Percentiles rank a stretch among this genome's conserved stretches.
Conservation (phyloP, 2,797 vertebrate species). For the Helarctos malayanus region DNA sequence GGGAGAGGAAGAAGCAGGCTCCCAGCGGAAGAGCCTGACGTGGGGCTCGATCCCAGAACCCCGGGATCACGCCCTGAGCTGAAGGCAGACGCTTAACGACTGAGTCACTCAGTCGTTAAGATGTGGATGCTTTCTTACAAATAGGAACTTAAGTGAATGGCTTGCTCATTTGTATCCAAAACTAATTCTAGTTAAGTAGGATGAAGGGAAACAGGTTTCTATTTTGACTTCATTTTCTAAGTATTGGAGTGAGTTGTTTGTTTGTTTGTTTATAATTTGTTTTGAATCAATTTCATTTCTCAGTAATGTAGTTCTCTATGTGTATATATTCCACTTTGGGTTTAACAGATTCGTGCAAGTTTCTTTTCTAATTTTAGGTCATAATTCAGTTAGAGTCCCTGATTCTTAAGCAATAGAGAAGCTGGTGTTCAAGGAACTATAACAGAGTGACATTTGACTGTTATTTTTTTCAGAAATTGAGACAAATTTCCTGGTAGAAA, state of each 20-base stretch:
- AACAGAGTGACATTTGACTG: neutral
- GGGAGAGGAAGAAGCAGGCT: too few species aligned
- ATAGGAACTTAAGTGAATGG: neutral
- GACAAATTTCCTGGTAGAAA: constrained; percentile 63
- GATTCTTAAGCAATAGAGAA: neutral
- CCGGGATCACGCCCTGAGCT: too few species aligned
- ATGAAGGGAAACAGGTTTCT: neutral
- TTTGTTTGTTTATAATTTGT: neutral
- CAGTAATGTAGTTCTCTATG: neutral
- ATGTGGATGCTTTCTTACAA: neutral
- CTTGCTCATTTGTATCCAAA: neutral
- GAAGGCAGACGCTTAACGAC: too few species aligned
- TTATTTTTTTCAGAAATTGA: constrained; percentile 19
- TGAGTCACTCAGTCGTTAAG: too few species aligned
- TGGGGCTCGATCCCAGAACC: too few species aligned
- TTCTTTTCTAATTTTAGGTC: constrained; percentile 26
- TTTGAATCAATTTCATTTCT: constrained; percentile 5
- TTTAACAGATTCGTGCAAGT: neutral
- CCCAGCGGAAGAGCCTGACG: too few species aligned
- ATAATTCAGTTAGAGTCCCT: constrained; percentile 38
- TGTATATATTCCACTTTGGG: neutral
- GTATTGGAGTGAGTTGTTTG: neutral
- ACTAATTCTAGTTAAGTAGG: neutral
- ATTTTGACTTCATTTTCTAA: constrained; percentile 8
- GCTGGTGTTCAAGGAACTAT: neutral